Evolutionary conservation across 2,888 invertebrate genomes (phyloP).

Genomic region (Sinodicranocentrus sp.): DNA sequence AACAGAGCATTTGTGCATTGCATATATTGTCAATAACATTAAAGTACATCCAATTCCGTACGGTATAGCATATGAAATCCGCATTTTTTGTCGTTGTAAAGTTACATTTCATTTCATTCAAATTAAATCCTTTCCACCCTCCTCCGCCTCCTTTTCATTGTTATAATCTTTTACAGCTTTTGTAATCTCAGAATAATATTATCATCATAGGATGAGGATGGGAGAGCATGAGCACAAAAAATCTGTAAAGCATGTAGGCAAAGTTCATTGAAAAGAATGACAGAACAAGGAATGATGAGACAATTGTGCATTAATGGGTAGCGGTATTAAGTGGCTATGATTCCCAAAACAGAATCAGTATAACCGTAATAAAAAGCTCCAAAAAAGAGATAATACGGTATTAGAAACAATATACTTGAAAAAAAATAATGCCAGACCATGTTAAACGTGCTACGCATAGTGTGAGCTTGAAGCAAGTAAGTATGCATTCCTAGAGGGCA

Average conservation of each 20-base stretch:
- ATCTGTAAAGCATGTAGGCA: too few relatives aligned
- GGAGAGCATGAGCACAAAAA: too few relatives aligned
- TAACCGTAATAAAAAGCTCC: conserved; percentile 44
- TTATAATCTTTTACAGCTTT: conserved; percentile 26
- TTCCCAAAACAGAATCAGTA: conserved; percentile 14
- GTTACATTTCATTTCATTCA: conserved; percentile 26
- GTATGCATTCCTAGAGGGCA: conserved; percentile 60
- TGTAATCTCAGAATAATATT: conserved; percentile 15
- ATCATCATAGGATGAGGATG: background rate
- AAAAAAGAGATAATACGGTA: conserved; percentile 24
- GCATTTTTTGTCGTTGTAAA: conserved; percentile 17
- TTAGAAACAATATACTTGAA: conserved; percentile 15
- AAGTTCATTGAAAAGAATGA: too few relatives aligned
- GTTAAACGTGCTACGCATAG: background rate
- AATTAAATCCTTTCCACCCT: conserved; percentile 53
- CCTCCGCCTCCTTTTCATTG: conserved; percentile 1
- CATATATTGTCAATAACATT: too few relatives aligned
- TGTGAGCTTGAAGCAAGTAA: too few relatives aligned
- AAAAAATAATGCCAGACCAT: too few relatives aligned
- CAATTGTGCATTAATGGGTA: conserved; percentile 39
- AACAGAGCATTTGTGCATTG: background rate
- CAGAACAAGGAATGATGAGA: background rate
- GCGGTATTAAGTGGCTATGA: conserved; percentile 19
- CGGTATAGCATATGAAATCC: background rate
- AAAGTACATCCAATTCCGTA: too few relatives aligned